These are phyloP conservation scores for Zhuqinia jingwanae DNA, from an alignment of 2,888 invertebrate genomes.

Conservation along the genomic window DNA sequence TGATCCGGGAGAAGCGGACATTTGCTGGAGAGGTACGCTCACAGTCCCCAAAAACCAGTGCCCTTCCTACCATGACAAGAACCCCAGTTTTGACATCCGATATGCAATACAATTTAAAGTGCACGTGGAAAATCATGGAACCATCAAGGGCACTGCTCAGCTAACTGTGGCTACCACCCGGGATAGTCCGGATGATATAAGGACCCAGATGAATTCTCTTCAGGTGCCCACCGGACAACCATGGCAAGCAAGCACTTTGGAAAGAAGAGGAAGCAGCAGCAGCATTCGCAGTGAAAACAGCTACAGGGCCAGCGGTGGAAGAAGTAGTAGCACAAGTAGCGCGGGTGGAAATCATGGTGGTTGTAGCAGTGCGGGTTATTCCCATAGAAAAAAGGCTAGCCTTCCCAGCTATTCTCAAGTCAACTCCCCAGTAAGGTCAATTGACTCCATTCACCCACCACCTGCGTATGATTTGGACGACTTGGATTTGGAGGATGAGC, in stretches of 20 bases:
- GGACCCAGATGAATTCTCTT: conserved; percentile 1
- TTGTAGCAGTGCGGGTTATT: no score
- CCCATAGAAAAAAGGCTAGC: conserved; percentile 41
- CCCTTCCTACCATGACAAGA: neutral
- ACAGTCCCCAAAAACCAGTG: conserved; percentile 36
- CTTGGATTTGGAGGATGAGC: conserved; percentile 51
- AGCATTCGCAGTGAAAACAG: conserved; percentile 25
- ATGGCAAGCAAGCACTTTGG: no score
- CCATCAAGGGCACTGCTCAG: conserved; percentile 40
- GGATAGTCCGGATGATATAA: neutral
- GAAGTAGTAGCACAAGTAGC: neutral
- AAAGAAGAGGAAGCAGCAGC: conserved; percentile 36
- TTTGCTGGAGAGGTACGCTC: conserved; percentile 31
- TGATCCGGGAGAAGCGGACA: conserved; percentile 52
- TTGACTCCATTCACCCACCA: conserved; percentile 54
- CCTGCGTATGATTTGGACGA: conserved; percentile 54
- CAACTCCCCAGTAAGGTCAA: conserved; percentile 42
- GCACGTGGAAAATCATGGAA: conserved; percentile 50
- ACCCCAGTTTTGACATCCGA: conserved; percentile 35
- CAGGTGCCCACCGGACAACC: conserved; percentile 48
- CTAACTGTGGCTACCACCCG: conserved; percentile 35
- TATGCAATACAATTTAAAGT: conserved; percentile 59
- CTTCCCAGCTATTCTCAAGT: conserved; percentile 55
- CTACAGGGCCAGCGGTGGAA: neutral
- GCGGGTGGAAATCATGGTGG: no score